A percentile compares a stretch with the other conserved stretches of the same genome.
Conservation (phyloP, 1,140 invertebrate genomes). For the Coptotermes formosanus region DNA sequence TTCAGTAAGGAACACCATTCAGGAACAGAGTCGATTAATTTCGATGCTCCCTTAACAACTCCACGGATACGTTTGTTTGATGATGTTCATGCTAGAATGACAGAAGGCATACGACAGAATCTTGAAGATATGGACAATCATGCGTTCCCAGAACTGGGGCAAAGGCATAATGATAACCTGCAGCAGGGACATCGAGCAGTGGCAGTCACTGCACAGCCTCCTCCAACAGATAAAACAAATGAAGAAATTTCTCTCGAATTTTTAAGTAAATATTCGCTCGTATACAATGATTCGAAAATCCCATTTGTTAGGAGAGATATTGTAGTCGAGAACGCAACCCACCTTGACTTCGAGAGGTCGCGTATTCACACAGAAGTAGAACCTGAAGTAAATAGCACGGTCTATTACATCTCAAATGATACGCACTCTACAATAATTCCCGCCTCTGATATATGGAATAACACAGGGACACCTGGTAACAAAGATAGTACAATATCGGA, state of each 20-base stretch:
- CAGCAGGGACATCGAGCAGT: neutral
- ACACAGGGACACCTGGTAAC: neutral
- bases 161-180: neutral
- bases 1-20: neutral
- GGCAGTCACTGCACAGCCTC: neutral
- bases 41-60: conserved; percentile 10
- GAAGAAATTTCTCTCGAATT: neutral
- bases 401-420: neutral
- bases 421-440: neutral
- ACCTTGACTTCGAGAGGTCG: conserved; percentile 16
- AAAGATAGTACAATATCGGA: conserved; percentile 8
- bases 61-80: conserved; percentile 21
- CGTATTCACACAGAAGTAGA: neutral
- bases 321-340: conserved; percentile 21
- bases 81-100: neutral
- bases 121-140: conserved; percentile 24
- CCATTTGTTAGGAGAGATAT: neutral
- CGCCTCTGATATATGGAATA: neutral
- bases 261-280: neutral
- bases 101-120: conserved; percentile 24
- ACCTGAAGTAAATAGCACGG: neutral
- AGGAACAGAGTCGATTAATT: neutral
- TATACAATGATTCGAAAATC: neutral
- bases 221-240: neutral
- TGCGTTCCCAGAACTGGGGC: neutral